Conservation (phyloP, 2,888 invertebrate species). For the Atherix ibis region DNA sequence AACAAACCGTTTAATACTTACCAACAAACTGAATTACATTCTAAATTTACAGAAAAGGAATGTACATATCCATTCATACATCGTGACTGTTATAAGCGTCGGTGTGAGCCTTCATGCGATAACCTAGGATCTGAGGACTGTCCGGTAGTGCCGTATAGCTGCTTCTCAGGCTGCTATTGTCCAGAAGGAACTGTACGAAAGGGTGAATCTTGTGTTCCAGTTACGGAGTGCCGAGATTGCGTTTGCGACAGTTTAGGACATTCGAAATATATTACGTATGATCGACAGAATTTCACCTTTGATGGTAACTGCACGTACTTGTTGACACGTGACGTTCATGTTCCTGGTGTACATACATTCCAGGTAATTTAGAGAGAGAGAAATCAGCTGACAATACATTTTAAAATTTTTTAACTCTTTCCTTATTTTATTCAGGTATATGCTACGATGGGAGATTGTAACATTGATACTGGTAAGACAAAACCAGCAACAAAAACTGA, state of each 20-base stretch:
- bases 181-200: constrained; percentile 55
- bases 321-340: constrained; percentile 47
- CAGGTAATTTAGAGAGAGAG: constrained; percentile 19
- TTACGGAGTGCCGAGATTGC: constrained; percentile 62
- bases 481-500: constrained; percentile 18
- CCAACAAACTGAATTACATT: constrained; percentile 1
- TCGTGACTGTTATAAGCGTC: constrained; percentile 62
- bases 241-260: constrained; percentile 60
- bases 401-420: not conserved
- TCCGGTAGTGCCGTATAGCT: constrained; percentile 45
- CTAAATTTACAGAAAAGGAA: constrained; percentile 38
- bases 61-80: constrained; percentile 66
- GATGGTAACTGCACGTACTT: constrained; percentile 76
- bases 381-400: not conserved
- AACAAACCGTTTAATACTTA: constrained; percentile 1
- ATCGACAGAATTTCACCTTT: constrained; percentile 61
- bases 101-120: constrained; percentile 65
- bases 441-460: constrained; percentile 53
- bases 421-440: constrained; percentile 36
- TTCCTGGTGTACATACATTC: constrained; percentile 33
- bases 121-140: constrained; percentile 43
- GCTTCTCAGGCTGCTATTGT: constrained; percentile 74
- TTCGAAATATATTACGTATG: constrained; percentile 69
- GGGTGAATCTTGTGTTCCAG: constrained; percentile 50
- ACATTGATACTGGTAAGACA: constrained; percentile 44